Conservation (phyloP, 2,888 invertebrate genomes). For the Apocheima hispidaria region DNA sequence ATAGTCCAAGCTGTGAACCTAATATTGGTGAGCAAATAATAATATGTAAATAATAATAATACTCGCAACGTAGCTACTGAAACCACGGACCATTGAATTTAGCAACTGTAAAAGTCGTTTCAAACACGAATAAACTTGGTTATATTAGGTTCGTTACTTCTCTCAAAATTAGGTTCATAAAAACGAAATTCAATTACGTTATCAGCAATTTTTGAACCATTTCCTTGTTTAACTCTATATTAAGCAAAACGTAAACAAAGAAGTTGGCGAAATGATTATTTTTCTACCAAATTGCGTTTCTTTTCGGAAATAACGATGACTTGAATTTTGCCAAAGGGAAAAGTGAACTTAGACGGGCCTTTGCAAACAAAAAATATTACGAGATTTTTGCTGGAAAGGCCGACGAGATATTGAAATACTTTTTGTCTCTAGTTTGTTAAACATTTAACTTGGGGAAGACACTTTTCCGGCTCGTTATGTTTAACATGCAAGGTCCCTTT, state of each 20-base stretch:
- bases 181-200: constrained; percentile 45
- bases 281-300: constrained; percentile 61
- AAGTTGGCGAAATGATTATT: constrained; percentile 62
- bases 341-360: constrained; percentile 53
- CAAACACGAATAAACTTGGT: background rate
- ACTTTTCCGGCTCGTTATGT: constrained; percentile 32
- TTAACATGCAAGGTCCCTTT: constrained; percentile 24
- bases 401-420: constrained; percentile 55
- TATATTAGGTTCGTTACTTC: background rate
- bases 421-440: constrained; percentile 46
- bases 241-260: constrained; percentile 49
- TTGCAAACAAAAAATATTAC: constrained; percentile 61
- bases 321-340: constrained; percentile 61
- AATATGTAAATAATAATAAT: constrained; percentile 2
- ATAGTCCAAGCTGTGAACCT: background rate
- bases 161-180: constrained; percentile 19
- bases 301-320: constrained; percentile 61
- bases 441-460: constrained; percentile 36
- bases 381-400: constrained; percentile 49
- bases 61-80: background rate
- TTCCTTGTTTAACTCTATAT: constrained; percentile 46
- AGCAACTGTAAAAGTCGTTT: background rate
- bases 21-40: constrained; percentile 7
- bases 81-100: constrained; percentile 7
- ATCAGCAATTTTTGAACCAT: constrained; percentile 46